Conservation (phyloP, 23 tunicate species). For the Pegea sp. region DNA sequence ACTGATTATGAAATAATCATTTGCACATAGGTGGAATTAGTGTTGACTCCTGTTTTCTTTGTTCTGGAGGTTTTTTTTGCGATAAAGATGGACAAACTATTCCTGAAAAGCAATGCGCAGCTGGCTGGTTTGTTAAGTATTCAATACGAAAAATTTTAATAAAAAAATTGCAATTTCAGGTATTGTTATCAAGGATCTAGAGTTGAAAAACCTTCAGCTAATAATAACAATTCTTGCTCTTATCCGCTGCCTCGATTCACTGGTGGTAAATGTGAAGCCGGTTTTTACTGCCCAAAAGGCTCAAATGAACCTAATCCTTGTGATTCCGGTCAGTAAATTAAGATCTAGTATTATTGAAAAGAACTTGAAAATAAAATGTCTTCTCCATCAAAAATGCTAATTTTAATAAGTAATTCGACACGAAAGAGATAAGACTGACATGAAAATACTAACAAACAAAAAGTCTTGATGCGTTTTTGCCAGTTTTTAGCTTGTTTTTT, state of each 20-base stretch:
- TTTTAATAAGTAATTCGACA: no score
- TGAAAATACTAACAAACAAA: no score
- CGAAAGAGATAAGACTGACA: no score
- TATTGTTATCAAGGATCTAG: conserved; percentile 64
- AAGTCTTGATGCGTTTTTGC: no score
- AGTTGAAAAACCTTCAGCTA: conserved; percentile 29
- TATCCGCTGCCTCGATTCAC: no score
- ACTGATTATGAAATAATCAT: no score
- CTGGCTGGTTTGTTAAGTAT: conserved; percentile 65
- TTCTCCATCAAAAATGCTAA: no score
- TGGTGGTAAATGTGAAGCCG: conserved; percentile 61
- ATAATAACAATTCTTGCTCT: conserved; percentile 19
- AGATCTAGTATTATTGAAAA: no score
- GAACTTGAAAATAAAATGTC: no score
- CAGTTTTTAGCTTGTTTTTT: no score
- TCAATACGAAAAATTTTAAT: no score
- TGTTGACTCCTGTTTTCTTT: conserved; percentile 34
- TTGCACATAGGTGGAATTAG: conserved; percentile 43
- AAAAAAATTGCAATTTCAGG: no score
- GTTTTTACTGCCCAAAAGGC: conserved; percentile 81
- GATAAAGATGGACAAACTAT: conserved; percentile 48
- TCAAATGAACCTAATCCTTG: conserved; percentile 40
- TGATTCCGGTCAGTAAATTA: conserved; percentile 18
- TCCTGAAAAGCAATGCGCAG: conserved; percentile 47
- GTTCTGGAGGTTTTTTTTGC: conserved; percentile 62